Conservation (phyloP, 2,113 vertebrate species). For the Cyphomyrus plagiostoma region DNA sequence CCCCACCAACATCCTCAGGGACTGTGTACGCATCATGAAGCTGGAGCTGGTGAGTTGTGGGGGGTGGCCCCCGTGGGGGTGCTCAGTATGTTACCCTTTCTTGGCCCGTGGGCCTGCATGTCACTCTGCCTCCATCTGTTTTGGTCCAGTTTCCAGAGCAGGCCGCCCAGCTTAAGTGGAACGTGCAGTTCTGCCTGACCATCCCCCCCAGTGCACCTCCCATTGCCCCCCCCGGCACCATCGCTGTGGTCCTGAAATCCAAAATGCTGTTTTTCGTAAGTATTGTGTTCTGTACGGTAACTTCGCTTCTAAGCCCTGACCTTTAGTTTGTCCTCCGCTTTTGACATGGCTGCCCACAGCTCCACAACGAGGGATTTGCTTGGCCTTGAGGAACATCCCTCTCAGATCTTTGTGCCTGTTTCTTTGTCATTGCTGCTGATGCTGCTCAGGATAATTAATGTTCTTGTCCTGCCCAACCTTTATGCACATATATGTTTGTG, state of each 20-base stretch:
- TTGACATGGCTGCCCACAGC: not conserved
- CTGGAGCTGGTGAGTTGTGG: slow-evolving; percentile 81
- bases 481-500: not conserved
- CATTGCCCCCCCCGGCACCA: slow-evolving; percentile 93
- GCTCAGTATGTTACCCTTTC: not conserved
- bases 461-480: not conserved
- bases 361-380: not conserved
- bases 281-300: slow-evolving; percentile 29
- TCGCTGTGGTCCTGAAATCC: slow-evolving; percentile 96
- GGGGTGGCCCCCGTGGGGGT: not conserved
- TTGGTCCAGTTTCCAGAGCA: slow-evolving; percentile 87
- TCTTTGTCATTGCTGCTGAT: not conserved
- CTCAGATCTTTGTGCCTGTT: not conserved
- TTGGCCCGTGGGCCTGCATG: not conserved
- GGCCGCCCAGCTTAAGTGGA: slow-evolving; percentile 91
- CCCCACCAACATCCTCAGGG: slow-evolving; percentile 90
- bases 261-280: slow-evolving; percentile 99
- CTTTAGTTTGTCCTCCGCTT: not conserved
- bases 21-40: slow-evolving; percentile 99
- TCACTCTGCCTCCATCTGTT: not conserved
- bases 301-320: not conserved
- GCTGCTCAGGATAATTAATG: not conserved
- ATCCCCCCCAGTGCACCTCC: slow-evolving; percentile 96
- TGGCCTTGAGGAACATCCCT: not conserved
- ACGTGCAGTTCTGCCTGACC: slow-evolving; percentile 97